These are phyloP conservation scores for Sinopyrophorus schimmeli DNA, from an alignment of 2,888 invertebrate genomes.

Conservation along the genomic window DNA sequence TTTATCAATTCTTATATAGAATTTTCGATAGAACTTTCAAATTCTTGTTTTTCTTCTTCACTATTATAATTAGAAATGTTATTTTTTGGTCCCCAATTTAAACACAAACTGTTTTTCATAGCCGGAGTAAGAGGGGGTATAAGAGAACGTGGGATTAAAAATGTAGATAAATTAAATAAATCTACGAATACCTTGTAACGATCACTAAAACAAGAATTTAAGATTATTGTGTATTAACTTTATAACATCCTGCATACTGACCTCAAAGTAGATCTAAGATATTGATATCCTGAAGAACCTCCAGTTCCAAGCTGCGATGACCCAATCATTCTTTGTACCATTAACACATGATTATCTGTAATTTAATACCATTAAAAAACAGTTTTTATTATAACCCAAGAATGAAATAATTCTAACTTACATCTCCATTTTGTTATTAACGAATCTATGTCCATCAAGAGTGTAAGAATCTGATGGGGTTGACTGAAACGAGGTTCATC, in stretches of 20 bases:
- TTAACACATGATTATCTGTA: constrained; percentile 95
- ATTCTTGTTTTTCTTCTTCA: constrained; percentile 13
- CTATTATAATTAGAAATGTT: constrained; percentile 10
- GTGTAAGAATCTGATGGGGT: constrained; percentile 91
- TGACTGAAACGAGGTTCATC: constrained; percentile 98
- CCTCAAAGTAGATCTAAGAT: constrained; percentile 95
- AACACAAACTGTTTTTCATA: constrained; percentile 77
- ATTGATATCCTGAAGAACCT: constrained; percentile 98
- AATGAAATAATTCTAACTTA: constrained; percentile 57
- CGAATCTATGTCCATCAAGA: constrained; percentile 98
- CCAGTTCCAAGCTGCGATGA: constrained; percentile 95
- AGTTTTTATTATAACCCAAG: neutral
- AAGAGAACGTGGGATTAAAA: constrained; percentile 86
- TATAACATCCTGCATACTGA: constrained; percentile 49
- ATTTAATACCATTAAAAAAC: no score
- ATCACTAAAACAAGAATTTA: constrained; percentile 71
- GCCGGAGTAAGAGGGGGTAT: constrained; percentile 85
- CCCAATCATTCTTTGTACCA: constrained; percentile 99
- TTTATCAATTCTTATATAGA: neutral
- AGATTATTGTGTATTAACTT: no score
- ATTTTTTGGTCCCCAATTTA: constrained; percentile 13
- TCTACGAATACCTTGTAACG: constrained; percentile 98
- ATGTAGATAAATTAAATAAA: constrained; percentile 95
- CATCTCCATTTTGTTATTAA: constrained; percentile 99
- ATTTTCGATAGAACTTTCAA: constrained; percentile 8